These are phyloP conservation scores for Amphiprion ocellaris DNA, from an alignment of 2,113 vertebrate genomes.

Conservation along the genomic window DNA sequence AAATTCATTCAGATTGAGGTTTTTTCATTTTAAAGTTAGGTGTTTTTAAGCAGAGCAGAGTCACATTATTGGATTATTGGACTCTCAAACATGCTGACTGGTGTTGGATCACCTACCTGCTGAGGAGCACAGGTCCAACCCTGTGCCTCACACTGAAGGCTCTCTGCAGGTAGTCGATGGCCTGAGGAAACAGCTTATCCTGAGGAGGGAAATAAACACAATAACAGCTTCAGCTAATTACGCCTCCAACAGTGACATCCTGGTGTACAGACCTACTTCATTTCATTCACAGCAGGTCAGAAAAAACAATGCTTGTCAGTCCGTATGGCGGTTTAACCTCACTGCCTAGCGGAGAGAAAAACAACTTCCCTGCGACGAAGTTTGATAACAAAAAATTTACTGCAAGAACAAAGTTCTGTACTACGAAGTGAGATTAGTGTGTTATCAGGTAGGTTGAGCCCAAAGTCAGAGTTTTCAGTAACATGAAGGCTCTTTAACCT, in stretches of 20 bases:
- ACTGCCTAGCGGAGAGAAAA: not conserved
- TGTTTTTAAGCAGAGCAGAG: too few species aligned
- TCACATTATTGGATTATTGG: too few species aligned
- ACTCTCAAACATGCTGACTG: not conserved
- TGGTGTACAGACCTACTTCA: not conserved
- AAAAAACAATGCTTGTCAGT: not conserved
- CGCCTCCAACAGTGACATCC: not conserved
- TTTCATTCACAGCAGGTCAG: not conserved
- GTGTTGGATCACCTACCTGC: conserved; percentile 84
- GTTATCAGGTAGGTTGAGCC: too few species aligned
- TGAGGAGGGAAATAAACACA: conserved; percentile 62
- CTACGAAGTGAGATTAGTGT: too few species aligned
- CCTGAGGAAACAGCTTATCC: conserved; percentile 96
- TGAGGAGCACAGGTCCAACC: conserved; percentile 90
- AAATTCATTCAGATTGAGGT: too few species aligned
- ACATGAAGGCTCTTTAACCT: too few species aligned
- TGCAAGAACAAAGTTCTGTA: too few species aligned
- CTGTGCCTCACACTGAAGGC: conserved; percentile 91
- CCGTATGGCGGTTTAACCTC: not conserved
- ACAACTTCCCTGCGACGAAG: not conserved
- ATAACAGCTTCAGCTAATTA: not conserved
- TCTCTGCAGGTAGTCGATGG: conserved; percentile 93
- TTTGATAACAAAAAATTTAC: too few species aligned
- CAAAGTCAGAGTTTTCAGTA: too few species aligned
- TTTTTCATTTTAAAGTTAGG: too few species aligned